phyloP scores from a whole-genome alignment of 2,888 invertebrate genomes.

The Leptothorax acervorum region DNA sequence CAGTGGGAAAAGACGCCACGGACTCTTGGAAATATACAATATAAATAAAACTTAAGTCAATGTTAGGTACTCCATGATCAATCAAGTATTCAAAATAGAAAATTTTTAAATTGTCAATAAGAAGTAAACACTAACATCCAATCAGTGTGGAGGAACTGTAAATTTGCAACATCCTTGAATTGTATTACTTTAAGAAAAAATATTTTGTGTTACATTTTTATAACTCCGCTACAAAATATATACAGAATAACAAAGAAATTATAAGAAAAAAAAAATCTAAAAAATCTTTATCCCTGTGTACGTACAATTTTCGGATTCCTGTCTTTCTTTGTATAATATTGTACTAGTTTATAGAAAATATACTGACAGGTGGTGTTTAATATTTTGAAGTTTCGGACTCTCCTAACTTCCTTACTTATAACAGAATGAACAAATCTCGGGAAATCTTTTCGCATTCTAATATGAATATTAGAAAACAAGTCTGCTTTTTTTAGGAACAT shows the following conservation, averaged over 20 bases:
- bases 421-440: slow-evolving; percentile 36
- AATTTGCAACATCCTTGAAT: slow-evolving; percentile 83
- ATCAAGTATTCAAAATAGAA: slow-evolving; percentile 65
- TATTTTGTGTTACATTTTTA: slow-evolving; percentile 85
- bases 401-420: slow-evolving; percentile 35
- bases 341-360: slow-evolving; percentile 84
- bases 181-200: slow-evolving; percentile 83
- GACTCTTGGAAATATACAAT: slow-evolving; percentile 57
- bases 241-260: slow-evolving; percentile 80
- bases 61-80: slow-evolving; percentile 67
- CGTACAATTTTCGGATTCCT: slow-evolving; percentile 83
- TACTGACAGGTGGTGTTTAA: slow-evolving; percentile 84
- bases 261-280: slow-evolving; percentile 61
- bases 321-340: slow-evolving; percentile 84
- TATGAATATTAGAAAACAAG: not conserved
- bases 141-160: slow-evolving; percentile 80
- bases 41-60: slow-evolving; percentile 65
- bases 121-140: slow-evolving; percentile 68
- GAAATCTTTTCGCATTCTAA: not conserved
- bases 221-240: slow-evolving; percentile 83
- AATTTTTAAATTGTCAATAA: slow-evolving; percentile 74
- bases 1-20: slow-evolving; percentile 35
- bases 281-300: slow-evolving; percentile 81
- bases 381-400: slow-evolving; percentile 68
- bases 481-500: not conserved